phyloP scores from a whole-genome alignment of 2,113 vertebrate genomes.

The Phylloscopus whistleri region DNA sequence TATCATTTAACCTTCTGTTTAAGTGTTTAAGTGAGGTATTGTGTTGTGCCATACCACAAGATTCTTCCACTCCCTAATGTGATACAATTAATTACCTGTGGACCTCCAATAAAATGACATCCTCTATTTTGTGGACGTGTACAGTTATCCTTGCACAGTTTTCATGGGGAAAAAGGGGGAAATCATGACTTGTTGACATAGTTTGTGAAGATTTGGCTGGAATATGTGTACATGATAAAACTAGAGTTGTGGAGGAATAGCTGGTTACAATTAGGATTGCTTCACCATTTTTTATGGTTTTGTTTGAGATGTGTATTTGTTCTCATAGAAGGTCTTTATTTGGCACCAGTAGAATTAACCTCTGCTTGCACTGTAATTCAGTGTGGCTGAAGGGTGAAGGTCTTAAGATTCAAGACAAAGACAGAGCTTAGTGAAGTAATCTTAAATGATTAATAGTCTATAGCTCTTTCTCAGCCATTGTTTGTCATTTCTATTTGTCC shows the following conservation, averaged over 20 bases:
- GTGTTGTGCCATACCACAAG: constrained; percentile 73
- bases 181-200: background rate
- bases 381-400: background rate
- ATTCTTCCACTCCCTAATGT: constrained; percentile 72
- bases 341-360: background rate
- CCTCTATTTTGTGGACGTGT: constrained; percentile 55
- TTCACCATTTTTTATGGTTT: background rate
- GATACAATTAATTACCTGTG: constrained; percentile 79
- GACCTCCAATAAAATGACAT: constrained; percentile 86
- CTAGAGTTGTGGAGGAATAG: background rate
- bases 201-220: background rate
- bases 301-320: background rate
- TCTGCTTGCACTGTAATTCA: background rate
- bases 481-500: background rate
- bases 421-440: background rate
- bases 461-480: background rate
- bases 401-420: background rate
- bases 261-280: background rate
- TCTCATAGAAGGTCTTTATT: background rate
- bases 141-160: constrained; percentile 54
- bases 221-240: background rate
- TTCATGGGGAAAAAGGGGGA: background rate
- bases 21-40: constrained; percentile 69
- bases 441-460: background rate
- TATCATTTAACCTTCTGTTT: constrained; percentile 75